Evolutionary conservation across 2,797 vertebrate species (phyloP).

Genomic region (Hafferia zeledoni): DNA sequence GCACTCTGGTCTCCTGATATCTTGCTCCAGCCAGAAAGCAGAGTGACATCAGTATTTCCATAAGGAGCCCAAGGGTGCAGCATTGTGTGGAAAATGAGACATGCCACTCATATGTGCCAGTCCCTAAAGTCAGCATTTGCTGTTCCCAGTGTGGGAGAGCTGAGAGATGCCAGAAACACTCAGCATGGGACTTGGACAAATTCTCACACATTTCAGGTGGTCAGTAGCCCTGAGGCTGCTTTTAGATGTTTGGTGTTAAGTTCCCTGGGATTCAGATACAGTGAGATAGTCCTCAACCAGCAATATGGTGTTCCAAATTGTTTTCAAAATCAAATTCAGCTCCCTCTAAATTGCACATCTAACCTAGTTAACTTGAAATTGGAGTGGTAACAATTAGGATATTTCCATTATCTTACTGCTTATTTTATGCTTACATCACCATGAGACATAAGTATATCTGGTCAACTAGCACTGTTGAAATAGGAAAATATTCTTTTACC

Average conservation of each 20-base stretch:
- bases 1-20: conserved; percentile 49
- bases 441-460: not conserved
- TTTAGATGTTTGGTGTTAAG: not conserved
- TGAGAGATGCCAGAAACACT: not conserved
- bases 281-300: not conserved
- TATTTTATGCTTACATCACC: not conserved
- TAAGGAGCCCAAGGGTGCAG: not conserved
- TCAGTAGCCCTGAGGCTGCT: not conserved
- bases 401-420: not conserved
- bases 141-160: not conserved
- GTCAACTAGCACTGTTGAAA: not conserved
- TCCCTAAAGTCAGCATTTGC: not conserved
- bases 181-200: not conserved
- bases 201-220: not conserved
- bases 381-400: not conserved
- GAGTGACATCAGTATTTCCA: conserved; percentile 41
- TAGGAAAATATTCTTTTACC: not conserved
- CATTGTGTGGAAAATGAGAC: not conserved
- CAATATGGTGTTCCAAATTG: not conserved
- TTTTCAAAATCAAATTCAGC: not conserved
- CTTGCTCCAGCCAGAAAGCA: conserved; percentile 36
- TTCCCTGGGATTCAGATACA: not conserved
- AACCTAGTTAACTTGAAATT: not conserved
- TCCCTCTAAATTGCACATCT: not conserved
- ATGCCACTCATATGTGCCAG: not conserved